Evolutionary conservation across 2,113 vertebrate genomes (phyloP), one percentile per base, ranked within the genome.

Genomic region (Raja brachyura): DNA sequence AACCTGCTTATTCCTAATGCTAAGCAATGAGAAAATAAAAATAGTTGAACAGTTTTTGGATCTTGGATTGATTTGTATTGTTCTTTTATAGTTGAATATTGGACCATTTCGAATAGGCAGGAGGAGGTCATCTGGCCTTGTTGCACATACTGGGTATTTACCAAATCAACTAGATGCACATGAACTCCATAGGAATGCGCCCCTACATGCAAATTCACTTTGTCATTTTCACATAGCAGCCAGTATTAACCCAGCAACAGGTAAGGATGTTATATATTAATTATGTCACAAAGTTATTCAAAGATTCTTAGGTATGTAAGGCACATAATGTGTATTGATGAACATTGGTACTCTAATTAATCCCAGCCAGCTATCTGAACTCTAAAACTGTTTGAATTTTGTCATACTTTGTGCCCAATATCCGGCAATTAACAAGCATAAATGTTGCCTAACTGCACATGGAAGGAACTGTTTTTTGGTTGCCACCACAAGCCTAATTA

Each of bases 161-260:
- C 97, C 97, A 1, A 97, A 98, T 94, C 97, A 98, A 94, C 97
- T 97, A 93, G 97, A 97, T 94, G 96, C 96, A 77, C 98, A 98
- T 61, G 97, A 96, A 54, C 96, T 95, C 93, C 96, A 97, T 95
- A 96, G 96, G 93, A 97, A 93, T 75, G 93, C 94, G 25, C 93
- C 95, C 93, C 95, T 98, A 61, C 97, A 98, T 90, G 97, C 97
- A 94, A 99, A 98, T 93, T 97, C 98, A 54, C 98, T 99, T 93
- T 99, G 98, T 95, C 99, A 99, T 96, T 99, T 99, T 94, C 99
- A 99, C 94, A 99, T 99, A 83, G 98, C 98, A 93, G 99, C 99
- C 94, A 99, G 98, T 96, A 99, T 99, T 95, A 99, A 99, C 95
- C 99, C 99, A 93, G 98, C 98, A 81, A 99, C 99, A 95, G 97